A percentile compares a stretch with the other conserved stretches of the same genome.
Conservation (phyloP, 2,888 invertebrate genomes). For the Neoascia interrupta region DNA sequence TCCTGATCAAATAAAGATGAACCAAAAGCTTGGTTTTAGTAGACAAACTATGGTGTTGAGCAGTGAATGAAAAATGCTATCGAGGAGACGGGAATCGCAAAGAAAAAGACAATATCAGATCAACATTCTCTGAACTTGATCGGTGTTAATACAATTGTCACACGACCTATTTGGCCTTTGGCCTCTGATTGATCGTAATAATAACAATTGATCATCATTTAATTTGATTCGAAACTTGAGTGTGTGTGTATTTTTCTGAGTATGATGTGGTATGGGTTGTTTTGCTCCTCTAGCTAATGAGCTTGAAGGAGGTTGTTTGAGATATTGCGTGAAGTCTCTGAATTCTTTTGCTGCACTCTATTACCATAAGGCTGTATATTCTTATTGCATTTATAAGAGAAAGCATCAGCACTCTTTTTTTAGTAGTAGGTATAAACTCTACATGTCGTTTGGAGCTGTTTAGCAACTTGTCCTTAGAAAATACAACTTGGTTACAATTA, state of each 20-base stretch:
- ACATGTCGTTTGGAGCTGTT: too few species aligned
- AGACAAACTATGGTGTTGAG: too few species aligned
- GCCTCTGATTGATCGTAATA: constrained; percentile 79
- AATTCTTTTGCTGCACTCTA: too few species aligned
- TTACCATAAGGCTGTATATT: too few species aligned
- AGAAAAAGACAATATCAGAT: constrained; percentile 54
- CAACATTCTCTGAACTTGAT: constrained; percentile 70
- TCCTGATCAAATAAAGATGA: constrained; percentile 47
- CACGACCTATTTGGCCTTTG: constrained; percentile 80
- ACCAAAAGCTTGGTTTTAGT: constrained; percentile 28
- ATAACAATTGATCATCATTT: constrained; percentile 68
- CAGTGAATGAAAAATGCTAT: constrained; percentile 41
- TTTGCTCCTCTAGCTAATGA: neutral
- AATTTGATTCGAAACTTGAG: constrained; percentile 64
- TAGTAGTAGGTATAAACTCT: too few species aligned
- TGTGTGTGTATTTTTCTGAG: constrained; percentile 30
- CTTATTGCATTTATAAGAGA: too few species aligned
- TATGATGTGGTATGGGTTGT: constrained; percentile 22
- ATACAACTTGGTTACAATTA: too few species aligned
- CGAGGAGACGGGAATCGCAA: constrained; percentile 26
- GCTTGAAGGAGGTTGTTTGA: too few species aligned
- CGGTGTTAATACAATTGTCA: constrained; percentile 78
- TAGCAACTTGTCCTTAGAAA: too few species aligned
- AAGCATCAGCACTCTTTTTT: too few species aligned
- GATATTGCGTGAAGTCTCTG: too few species aligned